Evolutionary conservation across 1,140 invertebrate genomes (phyloP).

Genomic region (Pristionchus pacificus): DNA sequence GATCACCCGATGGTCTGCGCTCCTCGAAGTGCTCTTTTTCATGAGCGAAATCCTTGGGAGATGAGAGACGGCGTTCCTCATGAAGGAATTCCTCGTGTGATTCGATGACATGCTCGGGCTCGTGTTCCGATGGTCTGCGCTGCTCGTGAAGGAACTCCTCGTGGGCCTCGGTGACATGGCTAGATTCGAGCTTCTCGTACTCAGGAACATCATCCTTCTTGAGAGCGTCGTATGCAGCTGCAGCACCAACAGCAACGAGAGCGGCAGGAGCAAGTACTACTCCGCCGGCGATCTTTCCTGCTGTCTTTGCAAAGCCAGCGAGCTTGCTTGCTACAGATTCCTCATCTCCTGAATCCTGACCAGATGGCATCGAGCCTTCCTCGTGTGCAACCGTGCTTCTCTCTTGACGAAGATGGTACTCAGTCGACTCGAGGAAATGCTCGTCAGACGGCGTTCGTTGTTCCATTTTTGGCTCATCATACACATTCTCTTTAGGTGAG

Average conservation of each 20-base stretch:
- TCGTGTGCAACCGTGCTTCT: not conserved
- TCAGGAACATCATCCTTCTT: not conserved
- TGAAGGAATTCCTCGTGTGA: not conserved
- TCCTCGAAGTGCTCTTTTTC: not conserved
- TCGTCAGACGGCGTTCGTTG: not conserved
- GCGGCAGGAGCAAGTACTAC: conserved; percentile 26
- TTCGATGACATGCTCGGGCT: not conserved
- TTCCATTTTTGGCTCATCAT: not conserved
- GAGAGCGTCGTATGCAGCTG: conserved; percentile 22
- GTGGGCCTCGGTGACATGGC: not conserved
- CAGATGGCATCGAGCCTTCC: not conserved
- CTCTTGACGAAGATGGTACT: not conserved
- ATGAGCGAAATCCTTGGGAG: not conserved
- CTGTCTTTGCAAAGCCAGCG: not conserved
- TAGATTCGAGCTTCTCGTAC: too few species aligned
- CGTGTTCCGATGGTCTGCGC: not conserved
- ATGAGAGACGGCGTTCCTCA: not conserved
- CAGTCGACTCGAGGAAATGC: not conserved
- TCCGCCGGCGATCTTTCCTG: conserved; percentile 17
- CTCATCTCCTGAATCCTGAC: not conserved
- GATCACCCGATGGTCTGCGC: too few species aligned
- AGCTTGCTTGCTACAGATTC: not conserved
- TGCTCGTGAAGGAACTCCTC: not conserved
- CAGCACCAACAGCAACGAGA: conserved; percentile 26
- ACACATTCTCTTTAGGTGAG: not conserved